Evolutionary conservation across 2,797 vertebrate species (phyloP), one percentile per base, ranked within the genome.

Genomic region (Lutjanus argentimaculatus): DNA sequence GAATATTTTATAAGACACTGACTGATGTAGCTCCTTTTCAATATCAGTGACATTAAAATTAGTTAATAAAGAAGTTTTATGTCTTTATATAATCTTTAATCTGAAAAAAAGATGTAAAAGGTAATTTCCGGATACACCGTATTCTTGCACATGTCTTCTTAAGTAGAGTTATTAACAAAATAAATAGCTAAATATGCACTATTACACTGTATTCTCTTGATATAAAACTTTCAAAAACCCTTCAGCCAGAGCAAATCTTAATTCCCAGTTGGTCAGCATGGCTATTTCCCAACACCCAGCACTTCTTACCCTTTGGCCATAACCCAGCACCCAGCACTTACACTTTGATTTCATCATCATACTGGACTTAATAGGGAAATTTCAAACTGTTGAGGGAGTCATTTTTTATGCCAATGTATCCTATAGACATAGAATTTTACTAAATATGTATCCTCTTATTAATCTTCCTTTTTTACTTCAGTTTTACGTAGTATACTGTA

Each of bases 321-420:
- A 61, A 52, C 46, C 59, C 56, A 79, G 67, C 53, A 40, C 16
- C 61, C 61, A 71, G 58, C 72, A 70, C 68, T 95, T 95, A 82
- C 94, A 80, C 87, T 92, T 88, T 77, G 79, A 91, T 95, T 95
- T 93, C 92, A 95, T 95, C 94, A 94, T 90, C 72, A 79, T 40
- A 22, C 66, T 77, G 77, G 82, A 90, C 63, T 86, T 87, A 81
- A 88, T 74, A 77, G 77, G 77, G 64, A 73, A 78, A 85, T 81
- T 46, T 75, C 67, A 80, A 90, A 84, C 72, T 87, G 77, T 85
- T 79, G 72, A 85, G 81, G 63, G 91, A 86, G 84, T 84, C 1
- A 68, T 80, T 79, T 75, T 86, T 49, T 49, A 58, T 66, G 68
- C 70, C 9, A 16, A 87, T 80, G 70, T 78, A 85, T 70, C 69